phyloP scores from a whole-genome alignment of 2,888 invertebrate genomes.

The Trisateles emortualis region DNA sequence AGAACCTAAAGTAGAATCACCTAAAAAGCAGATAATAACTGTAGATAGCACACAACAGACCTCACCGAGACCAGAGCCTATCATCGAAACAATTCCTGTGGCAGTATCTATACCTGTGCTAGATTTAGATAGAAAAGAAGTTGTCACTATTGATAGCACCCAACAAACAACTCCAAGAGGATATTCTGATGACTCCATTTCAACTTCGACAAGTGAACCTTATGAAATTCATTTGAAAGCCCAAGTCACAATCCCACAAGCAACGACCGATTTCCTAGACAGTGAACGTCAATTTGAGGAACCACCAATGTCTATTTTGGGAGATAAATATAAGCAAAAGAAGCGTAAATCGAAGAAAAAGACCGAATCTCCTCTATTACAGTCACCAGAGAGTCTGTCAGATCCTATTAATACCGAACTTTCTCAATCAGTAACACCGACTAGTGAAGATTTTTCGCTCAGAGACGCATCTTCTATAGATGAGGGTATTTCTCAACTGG shows the following conservation, averaged over 20 bases:
- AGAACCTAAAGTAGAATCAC: constrained; percentile 23
- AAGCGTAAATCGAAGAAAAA: constrained; percentile 77
- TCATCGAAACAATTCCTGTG: constrained; percentile 29
- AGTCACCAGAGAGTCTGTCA: constrained; percentile 81
- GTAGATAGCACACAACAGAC: constrained; percentile 82
- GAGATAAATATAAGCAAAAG: constrained; percentile 74
- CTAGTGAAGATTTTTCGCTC: constrained; percentile 77
- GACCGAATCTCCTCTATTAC: constrained; percentile 66
- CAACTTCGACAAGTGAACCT: constrained; percentile 84
- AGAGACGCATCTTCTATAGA: constrained; percentile 78
- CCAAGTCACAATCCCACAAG: constrained; percentile 85
- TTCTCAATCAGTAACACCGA: constrained; percentile 77
- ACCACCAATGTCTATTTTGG: constrained; percentile 61
- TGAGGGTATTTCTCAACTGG: constrained; percentile 80
- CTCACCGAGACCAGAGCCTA: constrained; percentile 77
- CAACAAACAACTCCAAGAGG: constrained; percentile 85
- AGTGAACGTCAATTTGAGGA: constrained; percentile 70
- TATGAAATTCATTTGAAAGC: constrained; percentile 88
- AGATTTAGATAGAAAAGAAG: constrained; percentile 53
- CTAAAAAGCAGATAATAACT: constrained; percentile 44
- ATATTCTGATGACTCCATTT: constrained; percentile 81
- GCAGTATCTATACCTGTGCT: constrained; percentile 35
- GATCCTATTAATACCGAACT: constrained; percentile 82
- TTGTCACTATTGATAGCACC: constrained; percentile 57
- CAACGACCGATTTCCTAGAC: constrained; percentile 72